These are phyloP conservation scores for Ostrea edulis DNA, from an alignment of 1,140 invertebrate species.

Conservation along the genomic window DNA sequence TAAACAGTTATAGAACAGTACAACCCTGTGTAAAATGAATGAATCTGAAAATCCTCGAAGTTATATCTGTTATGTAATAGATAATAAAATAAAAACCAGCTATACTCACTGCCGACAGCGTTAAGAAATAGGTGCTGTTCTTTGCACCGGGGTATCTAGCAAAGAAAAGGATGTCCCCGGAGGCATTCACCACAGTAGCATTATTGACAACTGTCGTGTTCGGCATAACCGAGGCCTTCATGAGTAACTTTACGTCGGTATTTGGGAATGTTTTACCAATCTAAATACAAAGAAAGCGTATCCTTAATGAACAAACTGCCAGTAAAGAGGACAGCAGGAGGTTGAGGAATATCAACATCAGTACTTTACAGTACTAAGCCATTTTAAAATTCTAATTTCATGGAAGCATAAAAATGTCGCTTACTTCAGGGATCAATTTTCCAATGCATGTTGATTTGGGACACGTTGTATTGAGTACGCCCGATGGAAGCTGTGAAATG, in stretches of 20 bases:
- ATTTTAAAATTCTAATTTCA: not conserved
- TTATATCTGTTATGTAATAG: not conserved
- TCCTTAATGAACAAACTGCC: not conserved
- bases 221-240: not conserved
- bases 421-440: slow-evolving; percentile 29
- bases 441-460: slow-evolving; percentile 35
- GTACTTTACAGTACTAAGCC: no score
- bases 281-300: not conserved
- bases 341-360: no score
- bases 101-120: not conserved
- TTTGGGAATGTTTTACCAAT: not conserved
- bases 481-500: slow-evolving; percentile 38
- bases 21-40: no score
- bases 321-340: no score
- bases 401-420: not conserved
- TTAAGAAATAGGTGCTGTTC: not conserved
- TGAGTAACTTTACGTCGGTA: not conserved
- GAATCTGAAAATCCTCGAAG: not conserved
- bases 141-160: not conserved
- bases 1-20: no score
- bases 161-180: slow-evolving; percentile 5
- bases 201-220: not conserved
- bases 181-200: not conserved
- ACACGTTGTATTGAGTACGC: slow-evolving; percentile 47
- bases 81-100: not conserved